Evolutionary conservation across 1,140 invertebrate genomes (phyloP), one percentile per base, ranked within the genome.

Genomic region (Drosophila azteca): DNA sequence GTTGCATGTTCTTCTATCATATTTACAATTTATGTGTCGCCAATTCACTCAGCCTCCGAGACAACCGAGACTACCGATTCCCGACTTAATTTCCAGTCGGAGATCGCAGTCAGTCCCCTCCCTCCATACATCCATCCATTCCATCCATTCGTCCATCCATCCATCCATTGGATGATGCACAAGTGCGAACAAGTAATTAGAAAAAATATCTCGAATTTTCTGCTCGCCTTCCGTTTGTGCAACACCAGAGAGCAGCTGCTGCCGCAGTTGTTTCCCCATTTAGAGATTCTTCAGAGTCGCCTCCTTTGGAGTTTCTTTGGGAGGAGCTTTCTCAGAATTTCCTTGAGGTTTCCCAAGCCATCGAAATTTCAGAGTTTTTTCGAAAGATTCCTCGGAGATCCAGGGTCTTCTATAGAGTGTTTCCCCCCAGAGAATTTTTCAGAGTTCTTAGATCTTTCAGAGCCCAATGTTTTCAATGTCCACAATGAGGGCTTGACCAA

Each of bases 141-240:
- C 24, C 24, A 26, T 26, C 24, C 24, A 45, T 75, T 79, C 55
- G 60, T 29, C 20, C 61, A 3, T 48, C 13, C 39, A 50, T 29
- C 49, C 49, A 46, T 46, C 41, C 49, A 44, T 60, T 39, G 39
- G 62, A 76, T 59, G 59, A 55, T 63, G 66, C 44, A 53, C 78
- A 70, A 89, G 85, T 75, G 84, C 84, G 84, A 87, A 89, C 83
- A 85, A 88, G 83, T 88, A 88, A 88, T 88, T 88, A 88, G 85
- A 88, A 90, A 88, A 90, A 72, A 81, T 85, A 77, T 84, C 74
- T 83, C 64, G 64, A 76, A 77, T 71, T 4, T 78, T 74, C 67
- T 83, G 66, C 62, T 35, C 44, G 52, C 77, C 52, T 69, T 20
- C 44, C 61, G 57, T 64, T 61, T 24, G 45, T 31, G 29, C 60